Conservation (phyloP, 2,797 vertebrate species). For the Microhierax caerulescens region DNA sequence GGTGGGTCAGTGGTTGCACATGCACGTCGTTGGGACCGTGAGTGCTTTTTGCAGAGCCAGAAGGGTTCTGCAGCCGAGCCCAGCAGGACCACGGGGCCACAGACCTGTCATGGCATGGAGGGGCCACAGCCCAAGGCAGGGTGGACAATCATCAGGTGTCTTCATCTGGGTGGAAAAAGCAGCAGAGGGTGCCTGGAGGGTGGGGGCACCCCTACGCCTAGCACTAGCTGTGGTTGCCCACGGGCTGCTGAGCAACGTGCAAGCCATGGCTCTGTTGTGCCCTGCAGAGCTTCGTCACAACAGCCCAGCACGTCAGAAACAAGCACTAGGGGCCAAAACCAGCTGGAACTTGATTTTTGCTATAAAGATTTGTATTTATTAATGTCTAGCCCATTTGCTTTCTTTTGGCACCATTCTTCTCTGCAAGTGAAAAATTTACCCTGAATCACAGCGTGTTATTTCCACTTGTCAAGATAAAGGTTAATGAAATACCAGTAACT, state of each 20-base stretch:
- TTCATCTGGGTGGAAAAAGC: not conserved
- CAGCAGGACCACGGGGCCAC: not conserved
- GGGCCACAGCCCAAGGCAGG: not conserved
- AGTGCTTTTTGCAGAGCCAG: not conserved
- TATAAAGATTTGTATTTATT: not conserved
- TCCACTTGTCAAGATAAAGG: slow-evolving; percentile 65
- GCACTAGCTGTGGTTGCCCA: not conserved
- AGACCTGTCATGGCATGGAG: rapidly evolving
- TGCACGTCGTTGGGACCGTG: not conserved
- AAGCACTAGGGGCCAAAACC: not conserved
- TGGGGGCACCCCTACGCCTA: rapidly evolving
- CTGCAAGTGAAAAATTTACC: slow-evolving; percentile 42
- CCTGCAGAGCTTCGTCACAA: not conserved
- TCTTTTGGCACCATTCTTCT: slow-evolving; percentile 38
- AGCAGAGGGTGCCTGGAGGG: not conserved
- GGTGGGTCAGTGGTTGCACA: not conserved
- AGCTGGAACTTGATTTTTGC: not conserved
- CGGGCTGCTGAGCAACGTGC: not conserved
- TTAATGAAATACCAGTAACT: slow-evolving; percentile 64
- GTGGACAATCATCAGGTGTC: not conserved
- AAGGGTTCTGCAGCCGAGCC: not conserved
- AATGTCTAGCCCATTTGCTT: not conserved
- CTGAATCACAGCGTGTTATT: slow-evolving; percentile 53
- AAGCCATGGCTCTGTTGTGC: rapidly evolving
- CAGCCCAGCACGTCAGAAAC: rapidly evolving